Evolutionary conservation across 2,888 invertebrate genomes (phyloP), one percentile per base, ranked within the genome.

Genomic region (Heliothis peltigera): DNA sequence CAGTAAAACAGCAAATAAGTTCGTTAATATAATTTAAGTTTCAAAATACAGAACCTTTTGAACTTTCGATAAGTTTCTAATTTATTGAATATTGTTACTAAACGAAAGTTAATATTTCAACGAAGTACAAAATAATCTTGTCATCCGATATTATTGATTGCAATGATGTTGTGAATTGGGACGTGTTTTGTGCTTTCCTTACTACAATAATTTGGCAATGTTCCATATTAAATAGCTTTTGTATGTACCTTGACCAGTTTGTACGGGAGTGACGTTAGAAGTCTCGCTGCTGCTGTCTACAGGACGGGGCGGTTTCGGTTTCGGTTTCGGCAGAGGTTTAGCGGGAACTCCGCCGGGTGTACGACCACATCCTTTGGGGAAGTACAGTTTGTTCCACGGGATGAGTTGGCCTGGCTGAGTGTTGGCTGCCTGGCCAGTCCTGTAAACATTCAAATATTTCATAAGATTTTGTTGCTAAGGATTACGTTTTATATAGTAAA

Each of bases 331-430:
- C 25, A 75, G 82, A 0, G 95, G 95, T 49, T 89, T 92, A 21
- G 91, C 80, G 7, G 93, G 93, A 0, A 92, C 75, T 2, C 95
- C 95, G 1, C 94, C 94, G 0, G 94, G 94, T 1, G 94, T 95
- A 57, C 95, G 96, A 35, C 96, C 96, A 85, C 97, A 97, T 53
- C 97, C 96, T 79, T 96, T 95, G 6, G 97, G 97, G 90, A 97
- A 97, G 85, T 96, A 96, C 17, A 97, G 89, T 75, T 97, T 95
- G 49, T 95, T 89, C 97, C 97, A 97, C 32, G 96, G 95, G 7
- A 97, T 95, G 19, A 95, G 85, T 46, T 95, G 92, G 52, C 97
- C 97, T 44, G 87, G 88, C 44, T 85, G 84, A 48, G 80, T 82
- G 49, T 86, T 83, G 19, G 71, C 77, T n/a, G 88, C 84, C 72